Evolutionary conservation across 1,140 invertebrate genomes (phyloP).

Genomic region (Triops longicaudatus): DNA sequence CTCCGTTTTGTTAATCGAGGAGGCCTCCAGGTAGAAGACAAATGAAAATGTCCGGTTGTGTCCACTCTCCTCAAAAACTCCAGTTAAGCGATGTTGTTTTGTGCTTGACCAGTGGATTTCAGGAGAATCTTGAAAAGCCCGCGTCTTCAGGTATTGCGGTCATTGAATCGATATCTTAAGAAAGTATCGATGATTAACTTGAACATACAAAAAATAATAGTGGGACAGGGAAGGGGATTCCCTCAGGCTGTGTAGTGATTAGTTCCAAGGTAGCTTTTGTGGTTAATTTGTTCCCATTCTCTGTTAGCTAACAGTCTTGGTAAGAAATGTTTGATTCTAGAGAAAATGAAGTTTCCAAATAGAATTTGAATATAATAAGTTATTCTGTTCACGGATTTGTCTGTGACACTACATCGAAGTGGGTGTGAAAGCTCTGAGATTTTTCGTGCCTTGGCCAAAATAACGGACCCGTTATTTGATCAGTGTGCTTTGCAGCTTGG

Average conservation of each 20-base stretch:
- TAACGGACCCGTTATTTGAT: background rate
- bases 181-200: background rate
- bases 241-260: constrained; percentile 14
- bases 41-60: too few relatives aligned
- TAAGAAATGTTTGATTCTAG: background rate
- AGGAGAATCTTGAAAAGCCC: background rate
- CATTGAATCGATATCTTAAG: background rate
- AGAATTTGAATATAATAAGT: too few relatives aligned
- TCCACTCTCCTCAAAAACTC: too few relatives aligned
- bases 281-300: background rate
- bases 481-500: background rate
- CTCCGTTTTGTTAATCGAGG: too few relatives aligned
- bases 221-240: constrained; percentile 4
- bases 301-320: background rate
- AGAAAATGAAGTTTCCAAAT: too few relatives aligned
- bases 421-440: background rate
- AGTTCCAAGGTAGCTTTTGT: constrained; percentile 1
- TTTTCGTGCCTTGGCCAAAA: background rate
- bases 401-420: background rate
- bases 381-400: too few relatives aligned
- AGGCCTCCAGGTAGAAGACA: too few relatives aligned
- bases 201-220: background rate
- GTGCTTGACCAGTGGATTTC: too few relatives aligned
- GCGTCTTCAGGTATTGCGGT: background rate
- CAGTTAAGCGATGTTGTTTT: too few relatives aligned